phyloP scores from a whole-genome alignment of 2,888 invertebrate species.

The Napeogenes inachia region DNA sequence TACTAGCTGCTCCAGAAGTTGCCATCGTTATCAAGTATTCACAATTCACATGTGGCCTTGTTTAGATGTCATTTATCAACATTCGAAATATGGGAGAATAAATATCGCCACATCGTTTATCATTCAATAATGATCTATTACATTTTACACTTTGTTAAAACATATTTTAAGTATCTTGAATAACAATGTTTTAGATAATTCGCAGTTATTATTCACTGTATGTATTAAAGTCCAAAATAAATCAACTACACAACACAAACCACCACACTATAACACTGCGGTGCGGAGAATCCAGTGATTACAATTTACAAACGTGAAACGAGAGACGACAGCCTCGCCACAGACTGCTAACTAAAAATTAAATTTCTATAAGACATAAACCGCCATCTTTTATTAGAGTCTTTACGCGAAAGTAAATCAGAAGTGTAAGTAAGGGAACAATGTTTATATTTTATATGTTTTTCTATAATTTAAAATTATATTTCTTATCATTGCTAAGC shows the following conservation, averaged over 20 bases:
- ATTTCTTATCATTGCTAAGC: no score
- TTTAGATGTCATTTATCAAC: constrained; percentile 32
- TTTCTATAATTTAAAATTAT: no score
- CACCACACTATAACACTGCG: constrained; percentile 1
- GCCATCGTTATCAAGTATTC: constrained; percentile 45
- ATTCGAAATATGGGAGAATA: constrained; percentile 29
- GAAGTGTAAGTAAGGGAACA: no score
- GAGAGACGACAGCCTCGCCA: neutral
- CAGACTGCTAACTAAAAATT: neutral
- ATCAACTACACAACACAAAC: constrained; percentile 1
- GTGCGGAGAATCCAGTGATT: constrained; percentile 6
- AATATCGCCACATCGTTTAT: constrained; percentile 22
- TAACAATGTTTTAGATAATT: constrained; percentile 1
- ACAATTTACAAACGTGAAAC: neutral
- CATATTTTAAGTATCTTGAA: neutral
- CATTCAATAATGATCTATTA: constrained; percentile 6
- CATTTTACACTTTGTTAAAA: constrained; percentile 2
- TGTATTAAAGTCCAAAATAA: neutral
- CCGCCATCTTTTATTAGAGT: neutral
- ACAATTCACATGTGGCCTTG: constrained; percentile 31
- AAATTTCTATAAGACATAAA: neutral
- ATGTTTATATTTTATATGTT: no score
- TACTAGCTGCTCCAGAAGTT: constrained; percentile 49
- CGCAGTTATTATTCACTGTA: neutral
- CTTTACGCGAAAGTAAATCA: no score